Conservation (phyloP, 2,113 vertebrate genomes). For the Spea bombifrons region DNA sequence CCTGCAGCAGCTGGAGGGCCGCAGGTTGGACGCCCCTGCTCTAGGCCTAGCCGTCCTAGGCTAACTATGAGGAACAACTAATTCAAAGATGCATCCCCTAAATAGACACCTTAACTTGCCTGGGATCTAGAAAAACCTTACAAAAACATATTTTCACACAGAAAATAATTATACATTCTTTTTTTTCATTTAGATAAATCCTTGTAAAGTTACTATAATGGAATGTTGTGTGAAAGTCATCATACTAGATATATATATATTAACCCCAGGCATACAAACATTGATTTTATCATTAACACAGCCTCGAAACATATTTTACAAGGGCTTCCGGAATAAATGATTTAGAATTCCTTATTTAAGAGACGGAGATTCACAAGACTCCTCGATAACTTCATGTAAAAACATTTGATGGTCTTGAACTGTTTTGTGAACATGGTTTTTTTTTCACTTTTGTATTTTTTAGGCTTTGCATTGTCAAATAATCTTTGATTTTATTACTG, state of each 20-base stretch:
- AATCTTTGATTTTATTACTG: conserved; percentile 43
- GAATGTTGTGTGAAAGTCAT: too few relatives aligned
- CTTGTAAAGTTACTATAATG: too few relatives aligned
- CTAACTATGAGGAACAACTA: too few relatives aligned
- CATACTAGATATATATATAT: not conserved
- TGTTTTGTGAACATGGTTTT: conserved; percentile 31
- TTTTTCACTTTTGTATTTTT: conserved; percentile 1
- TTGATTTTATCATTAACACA: conserved; percentile 1
- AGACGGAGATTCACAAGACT: conserved; percentile 29
- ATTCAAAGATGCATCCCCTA: too few relatives aligned
- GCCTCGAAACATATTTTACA: not conserved
- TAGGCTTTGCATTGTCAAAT: conserved; percentile 39
- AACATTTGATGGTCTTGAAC: conserved; percentile 22
- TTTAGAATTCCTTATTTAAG: conserved; percentile 37
- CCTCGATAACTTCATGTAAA: conserved; percentile 34
- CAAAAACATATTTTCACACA: too few relatives aligned
- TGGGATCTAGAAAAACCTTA: too few relatives aligned
- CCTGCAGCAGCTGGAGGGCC: too few relatives aligned
- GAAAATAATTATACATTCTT: too few relatives aligned
- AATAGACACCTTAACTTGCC: too few relatives aligned
- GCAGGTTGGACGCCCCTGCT: too few relatives aligned
- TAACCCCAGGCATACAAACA: not conserved
- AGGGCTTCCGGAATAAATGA: conserved; percentile 13
- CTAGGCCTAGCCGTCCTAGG: too few relatives aligned
- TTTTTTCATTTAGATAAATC: too few relatives aligned